Percentiles rank a stretch among this genome's conserved stretches.
Conservation (phyloP, 2,113 vertebrate species). For the Sorex araneus region DNA sequence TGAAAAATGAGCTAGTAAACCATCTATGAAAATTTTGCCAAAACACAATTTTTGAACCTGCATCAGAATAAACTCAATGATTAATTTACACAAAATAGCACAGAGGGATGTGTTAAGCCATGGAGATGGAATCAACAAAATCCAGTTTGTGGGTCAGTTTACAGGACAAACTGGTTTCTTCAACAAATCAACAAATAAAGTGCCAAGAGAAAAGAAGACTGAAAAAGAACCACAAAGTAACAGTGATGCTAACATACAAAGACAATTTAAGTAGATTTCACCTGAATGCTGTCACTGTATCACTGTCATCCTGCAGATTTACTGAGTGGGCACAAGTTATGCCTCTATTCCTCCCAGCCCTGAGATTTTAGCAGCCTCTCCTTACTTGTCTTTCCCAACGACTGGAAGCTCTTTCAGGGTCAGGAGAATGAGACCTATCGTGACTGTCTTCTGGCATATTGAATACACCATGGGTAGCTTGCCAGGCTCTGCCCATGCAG, state of each 20-base stretch:
- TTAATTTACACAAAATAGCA: background rate
- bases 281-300: background rate
- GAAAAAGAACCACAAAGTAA: background rate
- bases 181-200: conserved; percentile 3
- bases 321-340: no score
- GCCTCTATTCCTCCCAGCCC: no score
- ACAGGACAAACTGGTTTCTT: conserved; percentile 19
- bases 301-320: no score
- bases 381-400: no score
- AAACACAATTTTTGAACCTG: background rate
- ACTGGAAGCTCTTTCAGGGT: no score
- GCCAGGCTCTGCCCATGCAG: no score
- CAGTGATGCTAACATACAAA: background rate
- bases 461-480: no score
- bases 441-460: no score
- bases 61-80: background rate
- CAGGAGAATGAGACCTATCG: no score
- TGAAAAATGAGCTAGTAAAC: background rate
- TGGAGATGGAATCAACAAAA: background rate
- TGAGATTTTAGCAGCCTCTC: no score
- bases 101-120: background rate
- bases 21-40: background rate
- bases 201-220: background rate
- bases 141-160: background rate
- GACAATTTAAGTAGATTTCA: background rate